These are phyloP conservation scores for Diplodus puntazzo DNA, from an alignment of 2,797 vertebrate species.

Conservation along the genomic window DNA sequence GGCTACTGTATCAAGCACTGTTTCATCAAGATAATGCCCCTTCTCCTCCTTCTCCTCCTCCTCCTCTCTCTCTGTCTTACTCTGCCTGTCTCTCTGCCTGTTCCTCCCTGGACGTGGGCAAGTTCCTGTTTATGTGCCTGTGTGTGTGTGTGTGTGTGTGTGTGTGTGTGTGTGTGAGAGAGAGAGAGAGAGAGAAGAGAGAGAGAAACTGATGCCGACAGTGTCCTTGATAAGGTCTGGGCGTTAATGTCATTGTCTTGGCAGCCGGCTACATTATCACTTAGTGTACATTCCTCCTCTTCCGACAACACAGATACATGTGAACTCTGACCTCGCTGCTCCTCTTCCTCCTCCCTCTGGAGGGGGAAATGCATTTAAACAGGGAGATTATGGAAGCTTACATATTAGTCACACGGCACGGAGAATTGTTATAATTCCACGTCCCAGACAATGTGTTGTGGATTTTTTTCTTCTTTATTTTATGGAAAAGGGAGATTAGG, in stretches of 20 bases:
- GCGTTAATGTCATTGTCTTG: constrained; percentile 78
- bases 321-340: constrained; percentile 30
- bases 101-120: constrained; percentile 43
- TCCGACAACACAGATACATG: constrained; percentile 34
- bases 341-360: not conserved
- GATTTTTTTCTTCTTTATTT: constrained; percentile 12
- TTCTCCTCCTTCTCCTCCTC: constrained; percentile 35
- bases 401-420: constrained; percentile 44
- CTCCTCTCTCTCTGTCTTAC: constrained; percentile 14
- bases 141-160: constrained; percentile 13
- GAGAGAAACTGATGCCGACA: constrained; percentile 61
- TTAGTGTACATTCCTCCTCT: constrained; percentile 46
- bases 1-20: constrained; percentile 70
- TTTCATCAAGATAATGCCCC: constrained; percentile 86
- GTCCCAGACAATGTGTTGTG: constrained; percentile 19
- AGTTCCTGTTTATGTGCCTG: not conserved
- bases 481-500: constrained; percentile 28
- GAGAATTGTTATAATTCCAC: constrained; percentile 35
- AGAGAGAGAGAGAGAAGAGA: not conserved
- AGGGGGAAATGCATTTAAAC: constrained; percentile 19
- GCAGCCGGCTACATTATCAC: constrained; percentile 61
- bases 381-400: constrained; percentile 38
- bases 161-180: constrained; percentile 5
- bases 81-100: constrained; percentile 45
- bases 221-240: constrained; percentile 73